Conservation (phyloP, 1,140 invertebrate species). For the Daktulosphaira vitifoliae region DNA sequence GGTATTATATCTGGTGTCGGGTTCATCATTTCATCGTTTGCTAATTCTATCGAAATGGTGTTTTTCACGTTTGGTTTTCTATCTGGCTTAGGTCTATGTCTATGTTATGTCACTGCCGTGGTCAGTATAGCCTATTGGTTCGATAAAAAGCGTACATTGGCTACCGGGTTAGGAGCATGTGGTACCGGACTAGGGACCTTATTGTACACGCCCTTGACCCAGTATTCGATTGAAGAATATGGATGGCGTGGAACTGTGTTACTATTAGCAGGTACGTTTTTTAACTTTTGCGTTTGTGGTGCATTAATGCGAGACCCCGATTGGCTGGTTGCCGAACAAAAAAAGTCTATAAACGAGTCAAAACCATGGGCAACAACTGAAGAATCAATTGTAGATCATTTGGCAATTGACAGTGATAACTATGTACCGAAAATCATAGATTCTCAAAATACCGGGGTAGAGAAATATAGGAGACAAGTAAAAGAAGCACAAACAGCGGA, state of each 20-base stretch:
- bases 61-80: constrained; percentile 79
- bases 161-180: constrained; percentile 86
- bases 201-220: constrained; percentile 79
- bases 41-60: constrained; percentile 65
- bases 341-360: constrained; percentile 44
- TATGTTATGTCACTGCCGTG: constrained; percentile 80
- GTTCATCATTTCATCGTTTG: constrained; percentile 71
- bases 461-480: constrained; percentile 41
- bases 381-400: constrained; percentile 28
- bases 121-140: constrained; percentile 96
- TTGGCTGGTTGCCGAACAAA: constrained; percentile 58
- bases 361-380: constrained; percentile 17
- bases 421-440: too few relatives aligned
- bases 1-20: constrained; percentile 65
- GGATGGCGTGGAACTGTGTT: constrained; percentile 77
- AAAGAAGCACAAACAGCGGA: constrained; percentile 40
- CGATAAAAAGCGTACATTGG: constrained; percentile 80
- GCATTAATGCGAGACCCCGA: constrained; percentile 71
- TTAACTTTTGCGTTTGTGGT: constrained; percentile 81
- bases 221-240: constrained; percentile 64
- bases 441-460: neutral
- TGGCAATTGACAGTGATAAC: neutral
- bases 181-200: constrained; percentile 81
- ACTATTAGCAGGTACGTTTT: constrained; percentile 71
- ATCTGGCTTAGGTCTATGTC: constrained; percentile 74